phyloP scores from a whole-genome alignment of 1,140 invertebrate species.

The Ephestia elutella region DNA sequence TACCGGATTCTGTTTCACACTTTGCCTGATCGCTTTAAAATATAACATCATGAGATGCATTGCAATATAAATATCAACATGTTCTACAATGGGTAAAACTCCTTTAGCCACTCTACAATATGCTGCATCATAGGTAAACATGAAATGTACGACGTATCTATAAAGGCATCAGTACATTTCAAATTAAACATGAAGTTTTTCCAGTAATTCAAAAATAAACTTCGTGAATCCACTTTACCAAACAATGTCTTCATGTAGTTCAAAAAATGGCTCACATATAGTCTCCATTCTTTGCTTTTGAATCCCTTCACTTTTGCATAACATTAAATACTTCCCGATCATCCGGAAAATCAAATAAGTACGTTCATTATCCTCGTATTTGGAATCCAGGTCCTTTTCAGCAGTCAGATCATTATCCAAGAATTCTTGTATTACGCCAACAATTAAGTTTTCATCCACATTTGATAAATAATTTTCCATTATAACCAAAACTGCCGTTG shows the following conservation, averaged over 20 bases:
- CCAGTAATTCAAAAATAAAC: background rate
- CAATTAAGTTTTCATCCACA: slow-evolving; percentile 28
- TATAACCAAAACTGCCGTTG: slow-evolving; percentile 20
- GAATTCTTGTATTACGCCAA: slow-evolving; percentile 9
- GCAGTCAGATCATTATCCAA: slow-evolving; percentile 4
- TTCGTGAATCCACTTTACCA: background rate
- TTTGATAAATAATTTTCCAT: slow-evolving; percentile 30
- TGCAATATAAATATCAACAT: slow-evolving; percentile 31
- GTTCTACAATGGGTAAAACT: slow-evolving; percentile 30
- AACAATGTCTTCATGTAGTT: slow-evolving; percentile 17
- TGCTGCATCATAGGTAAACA: slow-evolving; percentile 35
- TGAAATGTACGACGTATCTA: slow-evolving; percentile 27
- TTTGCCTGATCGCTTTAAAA: slow-evolving; percentile 33
- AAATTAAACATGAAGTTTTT: slow-evolving; percentile 24
- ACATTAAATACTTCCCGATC: slow-evolving; percentile 37
- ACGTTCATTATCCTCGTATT: background rate
- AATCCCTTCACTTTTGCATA: slow-evolving; percentile 27
- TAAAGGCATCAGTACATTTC: slow-evolving; percentile 39
- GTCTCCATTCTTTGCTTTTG: slow-evolving; percentile 30
- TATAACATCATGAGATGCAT: slow-evolving; percentile 47
- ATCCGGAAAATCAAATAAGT: slow-evolving; percentile 21
- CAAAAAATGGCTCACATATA: slow-evolving; percentile 34
- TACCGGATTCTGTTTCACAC: slow-evolving; percentile 27
- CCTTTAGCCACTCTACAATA: slow-evolving; percentile 27
- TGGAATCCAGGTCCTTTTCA: background rate